Conservation (phyloP, 2,888 invertebrate species). For the Trichogramma evanescens region DNA sequence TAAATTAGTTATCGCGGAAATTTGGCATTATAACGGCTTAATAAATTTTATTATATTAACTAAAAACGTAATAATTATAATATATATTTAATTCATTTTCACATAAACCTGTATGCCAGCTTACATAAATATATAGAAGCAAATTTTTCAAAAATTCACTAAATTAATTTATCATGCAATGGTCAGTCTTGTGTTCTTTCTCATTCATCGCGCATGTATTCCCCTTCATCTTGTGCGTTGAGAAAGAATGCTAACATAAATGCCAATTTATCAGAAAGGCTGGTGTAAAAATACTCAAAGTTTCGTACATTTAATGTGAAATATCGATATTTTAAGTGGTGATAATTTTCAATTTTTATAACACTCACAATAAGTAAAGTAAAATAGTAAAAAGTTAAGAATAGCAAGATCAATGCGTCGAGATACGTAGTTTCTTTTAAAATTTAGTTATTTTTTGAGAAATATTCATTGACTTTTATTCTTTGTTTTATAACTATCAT, state of each 20-base stretch:
- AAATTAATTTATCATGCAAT: constrained; percentile 27
- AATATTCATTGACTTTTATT: background rate
- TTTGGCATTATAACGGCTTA: constrained; percentile 22
- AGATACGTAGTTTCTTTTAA: no score
- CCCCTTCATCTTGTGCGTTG: constrained; percentile 1
- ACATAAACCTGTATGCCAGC: constrained; percentile 6
- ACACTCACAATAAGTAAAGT: no score
- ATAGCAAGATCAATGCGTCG: no score
- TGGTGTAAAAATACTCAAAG: background rate
- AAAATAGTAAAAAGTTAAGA: no score
- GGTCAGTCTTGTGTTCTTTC: constrained; percentile 35
- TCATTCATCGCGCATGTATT: constrained; percentile 8
- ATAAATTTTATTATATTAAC: constrained; percentile 5
- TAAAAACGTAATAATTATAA: constrained; percentile 5
- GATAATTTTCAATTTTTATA: no score
- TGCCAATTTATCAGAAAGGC: constrained; percentile 14
- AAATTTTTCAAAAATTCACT: constrained; percentile 15
- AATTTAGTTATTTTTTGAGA: background rate
- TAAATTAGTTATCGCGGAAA: constrained; percentile 22
- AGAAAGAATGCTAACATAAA: constrained; percentile 21
- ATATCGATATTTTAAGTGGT: no score
- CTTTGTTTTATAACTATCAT: constrained; percentile 7
- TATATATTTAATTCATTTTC: constrained; percentile 3
- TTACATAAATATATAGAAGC: constrained; percentile 7
- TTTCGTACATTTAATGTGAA: no score